Evolutionary conservation across 2,113 vertebrate species (phyloP).

Genomic region (Thamnophis sirtalis): DNA sequence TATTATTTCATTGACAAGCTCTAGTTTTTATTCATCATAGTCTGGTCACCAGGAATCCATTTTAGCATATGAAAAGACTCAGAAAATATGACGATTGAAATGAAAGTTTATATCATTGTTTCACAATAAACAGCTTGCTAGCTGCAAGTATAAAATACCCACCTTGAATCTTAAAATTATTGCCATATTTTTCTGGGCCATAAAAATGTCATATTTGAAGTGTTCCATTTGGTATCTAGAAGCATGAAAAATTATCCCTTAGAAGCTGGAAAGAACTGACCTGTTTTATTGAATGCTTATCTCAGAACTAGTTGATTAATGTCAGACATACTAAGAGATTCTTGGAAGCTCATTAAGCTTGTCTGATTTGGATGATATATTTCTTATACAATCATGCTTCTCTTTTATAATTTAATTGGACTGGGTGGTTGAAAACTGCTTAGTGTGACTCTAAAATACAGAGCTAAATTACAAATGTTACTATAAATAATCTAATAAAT

Average conservation of each 20-base stretch:
- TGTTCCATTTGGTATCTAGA: neutral
- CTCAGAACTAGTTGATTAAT: neutral
- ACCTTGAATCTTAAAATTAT: neutral
- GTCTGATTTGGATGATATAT: neutral
- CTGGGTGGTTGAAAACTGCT: neutral
- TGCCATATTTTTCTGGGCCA: neutral
- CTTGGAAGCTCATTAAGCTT: neutral
- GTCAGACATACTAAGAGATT: neutral
- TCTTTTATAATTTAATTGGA: neutral
- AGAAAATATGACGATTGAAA: too few relatives aligned
- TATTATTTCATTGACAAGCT: neutral
- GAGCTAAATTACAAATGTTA: neutral
- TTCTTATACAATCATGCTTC: neutral
- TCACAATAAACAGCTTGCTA: too few relatives aligned
- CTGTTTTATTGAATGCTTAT: neutral
- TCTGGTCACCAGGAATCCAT: too few relatives aligned
- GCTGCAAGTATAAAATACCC: neutral
- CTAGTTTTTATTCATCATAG: too few relatives aligned
- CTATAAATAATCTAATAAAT: neutral
- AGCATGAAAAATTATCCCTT: neutral
- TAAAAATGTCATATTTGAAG: neutral
- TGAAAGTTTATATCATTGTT: too few relatives aligned
- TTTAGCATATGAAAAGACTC: too few relatives aligned
- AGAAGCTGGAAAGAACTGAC: neutral
- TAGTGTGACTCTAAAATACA: neutral